Evolutionary conservation across 2,888 invertebrate species (phyloP).

Genomic region (Drosophila kuntzei): DNA sequence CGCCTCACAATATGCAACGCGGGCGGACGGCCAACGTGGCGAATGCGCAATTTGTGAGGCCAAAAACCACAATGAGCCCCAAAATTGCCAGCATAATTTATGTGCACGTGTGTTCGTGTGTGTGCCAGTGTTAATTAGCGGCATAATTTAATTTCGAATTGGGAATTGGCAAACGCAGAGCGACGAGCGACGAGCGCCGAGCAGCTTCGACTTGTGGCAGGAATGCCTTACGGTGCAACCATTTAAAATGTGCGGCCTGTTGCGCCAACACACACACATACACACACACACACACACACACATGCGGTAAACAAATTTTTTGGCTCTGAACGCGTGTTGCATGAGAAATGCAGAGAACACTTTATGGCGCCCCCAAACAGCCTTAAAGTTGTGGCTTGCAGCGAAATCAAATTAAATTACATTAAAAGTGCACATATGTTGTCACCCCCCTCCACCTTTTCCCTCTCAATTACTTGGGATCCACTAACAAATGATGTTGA

Average conservation of each 20-base stretch:
- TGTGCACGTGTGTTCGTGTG: slow-evolving; percentile 38
- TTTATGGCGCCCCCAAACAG: not conserved
- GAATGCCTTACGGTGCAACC: slow-evolving; percentile 10
- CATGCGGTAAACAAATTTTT: slow-evolving; percentile 37
- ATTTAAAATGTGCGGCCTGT: slow-evolving; percentile 50
- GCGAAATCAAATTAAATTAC: slow-evolving; percentile 57
- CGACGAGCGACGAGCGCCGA: not conserved
- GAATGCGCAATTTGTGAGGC: slow-evolving; percentile 42
- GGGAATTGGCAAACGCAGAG: slow-evolving; percentile 49
- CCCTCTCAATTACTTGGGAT: not conserved
- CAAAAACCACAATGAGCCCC: slow-evolving; percentile 69
- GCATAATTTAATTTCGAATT: slow-evolving; percentile 77
- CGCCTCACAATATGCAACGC: slow-evolving; percentile 58
- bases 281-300: not conserved
- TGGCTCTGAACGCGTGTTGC: slow-evolving; percentile 44
- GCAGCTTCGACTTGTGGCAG: slow-evolving; percentile 21
- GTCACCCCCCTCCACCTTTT: not conserved
- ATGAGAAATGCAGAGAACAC: slow-evolving; percentile 47
- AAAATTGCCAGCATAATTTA: slow-evolving; percentile 79
- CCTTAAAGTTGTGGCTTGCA: slow-evolving; percentile 12
- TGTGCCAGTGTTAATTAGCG: slow-evolving; percentile 69
- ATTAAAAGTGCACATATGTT: slow-evolving; percentile 54
- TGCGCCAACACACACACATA: slow-evolving; percentile 30
- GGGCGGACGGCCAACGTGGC: slow-evolving; percentile 44
- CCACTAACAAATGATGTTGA: slow-evolving; percentile 76